phyloP scores from a whole-genome alignment of 92 coral and sea anemone genomes.

The Pocillopora meandrina region DNA sequence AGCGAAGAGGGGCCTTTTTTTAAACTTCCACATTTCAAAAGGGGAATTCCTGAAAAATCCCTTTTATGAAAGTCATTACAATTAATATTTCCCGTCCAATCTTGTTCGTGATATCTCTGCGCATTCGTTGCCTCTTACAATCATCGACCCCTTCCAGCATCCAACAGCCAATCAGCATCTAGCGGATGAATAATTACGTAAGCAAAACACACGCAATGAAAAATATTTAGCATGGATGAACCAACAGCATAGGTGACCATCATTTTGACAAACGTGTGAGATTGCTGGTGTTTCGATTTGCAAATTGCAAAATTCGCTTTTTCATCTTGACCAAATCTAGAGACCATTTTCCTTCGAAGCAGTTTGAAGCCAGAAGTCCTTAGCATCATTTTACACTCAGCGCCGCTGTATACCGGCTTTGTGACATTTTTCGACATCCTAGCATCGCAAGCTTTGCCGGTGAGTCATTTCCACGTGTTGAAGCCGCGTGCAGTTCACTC shows the following conservation, averaged over 20 bases:
- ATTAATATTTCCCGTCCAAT: slow-evolving; percentile 44
- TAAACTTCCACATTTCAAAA: slow-evolving; percentile 26
- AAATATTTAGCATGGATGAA: slow-evolving; percentile 67
- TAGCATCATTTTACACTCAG: not conserved
- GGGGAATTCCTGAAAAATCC: slow-evolving; percentile 40
- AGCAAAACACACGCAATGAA: slow-evolving; percentile 89
- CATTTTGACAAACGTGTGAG: slow-evolving; percentile 22
- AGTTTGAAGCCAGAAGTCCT: not conserved
- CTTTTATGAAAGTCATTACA: slow-evolving; percentile 40
- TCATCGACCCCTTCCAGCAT: slow-evolving; percentile 33
- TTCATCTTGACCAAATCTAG: not conserved
- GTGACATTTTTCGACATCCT: slow-evolving; percentile 14
- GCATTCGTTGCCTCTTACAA: slow-evolving; percentile 40
- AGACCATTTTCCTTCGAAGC: not conserved
- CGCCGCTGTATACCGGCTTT: slow-evolving; percentile 24
- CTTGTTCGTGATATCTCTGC: slow-evolving; percentile 26
- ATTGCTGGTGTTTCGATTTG: slow-evolving; percentile 26
- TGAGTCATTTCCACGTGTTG: slow-evolving; percentile 53
- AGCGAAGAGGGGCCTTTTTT: not conserved
- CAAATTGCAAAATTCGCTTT: slow-evolving; percentile 1
- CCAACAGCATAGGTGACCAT: slow-evolving; percentile 38
- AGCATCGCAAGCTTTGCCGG: slow-evolving; percentile 22
- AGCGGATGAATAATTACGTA: slow-evolving; percentile 69
- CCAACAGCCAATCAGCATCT: slow-evolving; percentile 69
- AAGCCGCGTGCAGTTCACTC: slow-evolving; percentile 24